Percentiles rank a stretch among this genome's conserved stretches.
phyloP scores from a whole-genome alignment of 2,113 vertebrate genomes.

The Sterna hirundo region DNA sequence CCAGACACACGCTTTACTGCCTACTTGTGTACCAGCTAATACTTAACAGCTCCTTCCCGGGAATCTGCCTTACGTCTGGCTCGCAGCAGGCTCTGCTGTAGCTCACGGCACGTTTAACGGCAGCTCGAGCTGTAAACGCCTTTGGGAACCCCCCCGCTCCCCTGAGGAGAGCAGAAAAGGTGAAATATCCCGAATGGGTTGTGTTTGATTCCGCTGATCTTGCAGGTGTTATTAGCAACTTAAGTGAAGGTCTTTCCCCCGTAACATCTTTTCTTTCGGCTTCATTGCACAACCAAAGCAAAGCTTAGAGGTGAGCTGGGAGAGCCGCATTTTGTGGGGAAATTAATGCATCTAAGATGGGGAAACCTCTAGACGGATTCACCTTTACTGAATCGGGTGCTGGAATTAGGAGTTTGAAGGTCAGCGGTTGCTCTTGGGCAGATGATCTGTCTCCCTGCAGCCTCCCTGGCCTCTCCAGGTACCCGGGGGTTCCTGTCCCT shows the following conservation, averaged over 20 bases:
- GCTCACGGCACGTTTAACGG: neutral
- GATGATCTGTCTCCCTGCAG: neutral
- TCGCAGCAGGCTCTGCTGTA: neutral
- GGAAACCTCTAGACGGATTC: neutral
- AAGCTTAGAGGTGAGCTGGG: neutral
- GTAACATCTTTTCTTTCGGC: neutral
- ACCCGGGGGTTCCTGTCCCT: fast-evolving
- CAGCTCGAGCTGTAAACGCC: neutral
- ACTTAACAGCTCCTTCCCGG: neutral
- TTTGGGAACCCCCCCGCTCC: neutral
- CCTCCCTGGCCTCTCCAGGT: fast-evolving
- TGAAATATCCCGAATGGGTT: neutral
- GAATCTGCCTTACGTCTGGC: neutral
- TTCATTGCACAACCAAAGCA: neutral
- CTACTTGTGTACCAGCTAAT: neutral
- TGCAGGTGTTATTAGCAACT: neutral
- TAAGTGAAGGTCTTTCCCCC: neutral
- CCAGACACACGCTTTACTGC: neutral
- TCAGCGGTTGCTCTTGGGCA: neutral
- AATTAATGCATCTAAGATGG: neutral
- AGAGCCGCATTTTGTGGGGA: neutral
- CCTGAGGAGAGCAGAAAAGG: neutral
- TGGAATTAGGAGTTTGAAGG: neutral
- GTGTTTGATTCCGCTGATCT: neutral
- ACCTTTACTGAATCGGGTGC: neutral